These are phyloP conservation scores for Meandrusa payeni DNA, from an alignment of 2,888 invertebrate species.

Conservation along the genomic window DNA sequence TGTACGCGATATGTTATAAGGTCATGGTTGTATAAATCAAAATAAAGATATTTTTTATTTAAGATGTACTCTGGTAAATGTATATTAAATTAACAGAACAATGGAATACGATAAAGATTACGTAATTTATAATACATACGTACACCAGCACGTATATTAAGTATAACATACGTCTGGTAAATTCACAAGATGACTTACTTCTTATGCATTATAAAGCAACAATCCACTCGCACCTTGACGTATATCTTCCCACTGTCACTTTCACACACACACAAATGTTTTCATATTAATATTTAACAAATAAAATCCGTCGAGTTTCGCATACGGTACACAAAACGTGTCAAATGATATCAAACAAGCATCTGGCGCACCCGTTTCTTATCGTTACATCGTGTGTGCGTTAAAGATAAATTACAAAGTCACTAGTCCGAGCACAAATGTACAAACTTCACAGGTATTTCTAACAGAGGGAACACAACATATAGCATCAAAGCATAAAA, in stretches of 20 bases:
- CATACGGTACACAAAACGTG: constrained; percentile 11
- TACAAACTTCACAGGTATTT: not conserved
- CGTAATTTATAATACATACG: no score
- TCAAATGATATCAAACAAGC: constrained; percentile 13
- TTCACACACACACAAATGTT: constrained; percentile 6
- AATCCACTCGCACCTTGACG: constrained; percentile 2
- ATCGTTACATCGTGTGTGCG: constrained; percentile 5
- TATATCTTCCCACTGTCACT: constrained; percentile 9
- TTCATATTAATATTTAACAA: constrained; percentile 15
- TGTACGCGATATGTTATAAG: no score
- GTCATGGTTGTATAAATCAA: no score
- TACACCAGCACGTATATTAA: no score
- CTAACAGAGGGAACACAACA: no score
- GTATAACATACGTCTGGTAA: no score
- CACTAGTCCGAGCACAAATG: constrained; percentile 1
- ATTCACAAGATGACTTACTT: constrained; percentile 15
- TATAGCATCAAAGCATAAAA: no score
- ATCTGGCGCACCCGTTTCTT: constrained; percentile 18
- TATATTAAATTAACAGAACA: no score
- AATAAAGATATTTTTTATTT: no score
- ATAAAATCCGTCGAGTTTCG: constrained; percentile 2
- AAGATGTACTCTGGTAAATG: no score
- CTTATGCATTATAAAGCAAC: constrained; percentile 15
- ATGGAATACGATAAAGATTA: no score
- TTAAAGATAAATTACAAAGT: constrained; percentile 11